Evolutionary conservation across 2,888 invertebrate species (phyloP).

Genomic region (Calliphora vomitoria): DNA sequence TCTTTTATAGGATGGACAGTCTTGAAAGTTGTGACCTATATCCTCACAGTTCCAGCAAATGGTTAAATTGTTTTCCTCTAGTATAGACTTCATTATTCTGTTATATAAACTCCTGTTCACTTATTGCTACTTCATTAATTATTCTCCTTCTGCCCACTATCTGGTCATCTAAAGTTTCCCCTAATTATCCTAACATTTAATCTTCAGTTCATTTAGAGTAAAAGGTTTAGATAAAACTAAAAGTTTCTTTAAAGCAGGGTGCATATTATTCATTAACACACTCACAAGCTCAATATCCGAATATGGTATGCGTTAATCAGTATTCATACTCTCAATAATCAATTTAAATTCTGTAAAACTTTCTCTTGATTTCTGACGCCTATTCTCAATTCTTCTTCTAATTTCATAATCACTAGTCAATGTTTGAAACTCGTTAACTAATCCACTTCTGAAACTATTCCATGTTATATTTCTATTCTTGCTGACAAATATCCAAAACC

Average conservation of each 20-base stretch:
- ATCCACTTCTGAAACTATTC: background rate
- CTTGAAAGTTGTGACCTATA: conserved; percentile 33
- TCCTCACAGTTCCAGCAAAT: conserved; percentile 41
- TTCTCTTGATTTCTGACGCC: conserved; percentile 31
- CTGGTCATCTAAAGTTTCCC: conserved; percentile 7
- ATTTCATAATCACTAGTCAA: conserved; percentile 33
- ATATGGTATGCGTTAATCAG: conserved; percentile 9
- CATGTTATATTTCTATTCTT: conserved; percentile 5
- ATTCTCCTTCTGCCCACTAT: conserved; percentile 1
- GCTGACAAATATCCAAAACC: conserved; percentile 18
- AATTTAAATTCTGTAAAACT: conserved; percentile 45
- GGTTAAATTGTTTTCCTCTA: conserved; percentile 11
- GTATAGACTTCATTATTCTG: background rate
- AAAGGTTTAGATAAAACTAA: conserved; percentile 15
- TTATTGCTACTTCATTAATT: background rate
- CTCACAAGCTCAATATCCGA: conserved; percentile 16
- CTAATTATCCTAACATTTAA: background rate
- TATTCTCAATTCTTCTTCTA: conserved; percentile 28
- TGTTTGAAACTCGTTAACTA: background rate
- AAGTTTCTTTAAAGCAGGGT: conserved; percentile 12
- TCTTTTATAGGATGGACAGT: conserved; percentile 31
- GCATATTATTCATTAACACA: conserved; percentile 25
- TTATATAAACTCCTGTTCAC: background rate
- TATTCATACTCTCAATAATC: conserved; percentile 23
- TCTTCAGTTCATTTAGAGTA: background rate